These are phyloP conservation scores for Catharus bicknelli DNA, from an alignment of 2,113 vertebrate species.

Conservation along the genomic window DNA sequence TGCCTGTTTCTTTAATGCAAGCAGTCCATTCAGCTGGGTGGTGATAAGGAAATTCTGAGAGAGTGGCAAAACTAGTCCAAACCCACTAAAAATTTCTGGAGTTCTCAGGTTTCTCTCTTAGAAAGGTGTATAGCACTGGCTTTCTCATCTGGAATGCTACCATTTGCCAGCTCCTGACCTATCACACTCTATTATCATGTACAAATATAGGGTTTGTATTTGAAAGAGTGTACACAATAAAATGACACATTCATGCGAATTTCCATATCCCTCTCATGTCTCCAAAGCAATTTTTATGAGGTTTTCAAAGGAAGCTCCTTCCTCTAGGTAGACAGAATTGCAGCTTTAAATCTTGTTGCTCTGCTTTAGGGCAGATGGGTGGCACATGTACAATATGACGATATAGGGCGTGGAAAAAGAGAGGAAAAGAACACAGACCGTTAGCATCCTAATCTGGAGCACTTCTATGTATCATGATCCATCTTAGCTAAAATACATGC, in stretches of 20 bases:
- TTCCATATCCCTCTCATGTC: neutral
- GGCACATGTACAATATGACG: neutral
- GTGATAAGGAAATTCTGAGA: neutral
- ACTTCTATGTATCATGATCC: neutral
- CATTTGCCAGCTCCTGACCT: neutral
- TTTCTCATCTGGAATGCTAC: neutral
- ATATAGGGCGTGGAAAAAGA: neutral
- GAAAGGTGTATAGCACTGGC: neutral
- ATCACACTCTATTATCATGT: neutral
- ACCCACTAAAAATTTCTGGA: neutral
- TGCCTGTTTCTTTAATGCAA: neutral
- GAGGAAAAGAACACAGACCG: neutral
- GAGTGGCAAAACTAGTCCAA: neutral
- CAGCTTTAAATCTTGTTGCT: neutral
- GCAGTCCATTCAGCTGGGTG: neutral
- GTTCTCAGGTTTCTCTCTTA: neutral
- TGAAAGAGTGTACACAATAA: neutral
- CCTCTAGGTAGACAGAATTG: neutral
- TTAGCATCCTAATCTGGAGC: neutral
- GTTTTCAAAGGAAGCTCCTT: neutral
- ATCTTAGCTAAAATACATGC: neutral
- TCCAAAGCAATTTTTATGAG: neutral
- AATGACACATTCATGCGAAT: neutral
- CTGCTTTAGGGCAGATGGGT: neutral
- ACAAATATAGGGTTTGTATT: neutral